phyloP scores from a whole-genome alignment of 1,140 invertebrate genomes.

The Zeugodacus cucurbitae region DNA sequence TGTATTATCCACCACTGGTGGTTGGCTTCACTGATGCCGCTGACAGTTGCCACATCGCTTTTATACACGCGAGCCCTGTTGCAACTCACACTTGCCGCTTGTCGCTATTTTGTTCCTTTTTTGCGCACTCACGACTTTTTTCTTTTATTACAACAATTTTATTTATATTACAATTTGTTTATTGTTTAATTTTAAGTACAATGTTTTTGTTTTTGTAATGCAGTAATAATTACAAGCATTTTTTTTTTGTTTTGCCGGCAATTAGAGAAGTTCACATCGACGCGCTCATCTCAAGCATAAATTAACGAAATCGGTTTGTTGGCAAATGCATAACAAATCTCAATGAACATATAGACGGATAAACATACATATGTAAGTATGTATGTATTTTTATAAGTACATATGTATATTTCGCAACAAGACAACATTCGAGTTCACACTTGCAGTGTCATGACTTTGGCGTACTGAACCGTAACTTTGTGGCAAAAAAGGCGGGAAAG shows the following conservation, averaged over 20 bases:
- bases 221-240: neutral
- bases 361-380: neutral
- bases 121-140: neutral
- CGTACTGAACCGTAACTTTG: neutral
- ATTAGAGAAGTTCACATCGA: constrained; percentile 2
- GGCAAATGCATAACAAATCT: neutral
- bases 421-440: neutral
- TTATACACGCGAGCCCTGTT: neutral
- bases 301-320: constrained; percentile 24
- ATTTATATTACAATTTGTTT: constrained; percentile 12
- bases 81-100: neutral
- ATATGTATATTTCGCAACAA: neutral
- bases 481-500: neutral
- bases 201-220: neutral
- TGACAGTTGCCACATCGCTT: constrained; percentile 17
- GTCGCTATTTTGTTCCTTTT: neutral
- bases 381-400: neutral
- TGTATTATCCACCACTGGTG: neutral
- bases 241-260: neutral
- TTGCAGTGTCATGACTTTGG: constrained; percentile 18
- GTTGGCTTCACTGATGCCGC: constrained; percentile 14
- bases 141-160: neutral
- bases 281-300: constrained; percentile 34
- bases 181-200: neutral
- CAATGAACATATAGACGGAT: neutral